phyloP scores from a whole-genome alignment of 2,888 invertebrate species.

The Sarcophaga caerulescens region DNA sequence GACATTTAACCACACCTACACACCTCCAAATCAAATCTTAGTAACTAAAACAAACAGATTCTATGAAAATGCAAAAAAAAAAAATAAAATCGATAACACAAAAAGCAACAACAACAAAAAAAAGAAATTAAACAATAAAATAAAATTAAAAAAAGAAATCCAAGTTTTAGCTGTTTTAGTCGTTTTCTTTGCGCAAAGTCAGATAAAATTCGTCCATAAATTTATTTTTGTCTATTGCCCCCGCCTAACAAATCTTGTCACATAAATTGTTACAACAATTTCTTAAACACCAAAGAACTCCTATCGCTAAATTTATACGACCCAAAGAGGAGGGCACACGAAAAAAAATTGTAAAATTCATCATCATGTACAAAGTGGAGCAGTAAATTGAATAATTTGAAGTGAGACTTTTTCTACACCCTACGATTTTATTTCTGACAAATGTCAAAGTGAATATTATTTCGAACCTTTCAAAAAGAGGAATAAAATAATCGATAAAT shows the following conservation, averaged over 20 bases:
- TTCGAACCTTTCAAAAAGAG: no score
- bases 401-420: no score
- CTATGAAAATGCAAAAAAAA: slow-evolving; percentile 4
- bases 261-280: slow-evolving; percentile 57
- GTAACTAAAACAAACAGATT: slow-evolving; percentile 35
- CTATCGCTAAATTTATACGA: slow-evolving; percentile 9
- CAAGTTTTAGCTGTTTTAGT: slow-evolving; percentile 52
- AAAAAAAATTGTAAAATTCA: not conserved
- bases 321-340: not conserved
- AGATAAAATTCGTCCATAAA: slow-evolving; percentile 59
- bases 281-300: slow-evolving; percentile 32
- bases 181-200: slow-evolving; percentile 29
- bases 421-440: no score
- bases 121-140: slow-evolving; percentile 4
- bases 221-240: slow-evolving; percentile 52
- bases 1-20: slow-evolving; percentile 67
- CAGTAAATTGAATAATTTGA: no score
- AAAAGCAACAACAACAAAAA: slow-evolving; percentile 36
- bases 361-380: not conserved
- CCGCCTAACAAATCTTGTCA: slow-evolving; percentile 62
- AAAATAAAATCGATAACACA: slow-evolving; percentile 10
- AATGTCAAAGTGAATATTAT: no score
- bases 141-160: slow-evolving; percentile 27
- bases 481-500: no score
- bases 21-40: slow-evolving; percentile 48